Evolutionary conservation across 2,797 vertebrate genomes (phyloP).

Genomic region (Chaetophractus vellerosus): DNA sequence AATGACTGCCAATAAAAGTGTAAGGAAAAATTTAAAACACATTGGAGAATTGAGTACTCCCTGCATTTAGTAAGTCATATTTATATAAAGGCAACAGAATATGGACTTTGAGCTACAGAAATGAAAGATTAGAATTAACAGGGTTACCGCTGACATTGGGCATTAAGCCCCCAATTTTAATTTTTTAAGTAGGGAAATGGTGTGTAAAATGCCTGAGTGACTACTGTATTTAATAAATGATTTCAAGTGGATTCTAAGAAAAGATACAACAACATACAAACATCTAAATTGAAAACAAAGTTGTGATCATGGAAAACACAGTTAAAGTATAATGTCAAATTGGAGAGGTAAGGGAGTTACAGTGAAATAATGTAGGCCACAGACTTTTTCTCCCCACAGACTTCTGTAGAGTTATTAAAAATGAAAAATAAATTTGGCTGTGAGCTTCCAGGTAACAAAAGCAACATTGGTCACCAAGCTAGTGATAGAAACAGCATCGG

Average conservation of each 20-base stretch:
- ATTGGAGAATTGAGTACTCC: not conserved
- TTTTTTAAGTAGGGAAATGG: slow-evolving; percentile 46
- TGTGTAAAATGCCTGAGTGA: slow-evolving; percentile 26
- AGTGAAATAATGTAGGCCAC: not conserved
- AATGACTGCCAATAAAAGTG: not conserved
- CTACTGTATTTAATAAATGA: slow-evolving; percentile 53
- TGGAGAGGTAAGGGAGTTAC: not conserved
- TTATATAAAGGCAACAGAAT: not conserved
- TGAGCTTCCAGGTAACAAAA: slow-evolving; percentile 38
- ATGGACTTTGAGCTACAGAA: slow-evolving; percentile 26
- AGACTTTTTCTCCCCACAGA: not conserved
- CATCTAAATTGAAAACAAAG: slow-evolving; percentile 65
- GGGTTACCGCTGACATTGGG: slow-evolving; percentile 6
- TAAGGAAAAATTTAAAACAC: not conserved
- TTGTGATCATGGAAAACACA: not conserved
- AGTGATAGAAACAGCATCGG: not conserved
- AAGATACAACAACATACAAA: slow-evolving; percentile 46
- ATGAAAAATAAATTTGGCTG: not conserved
- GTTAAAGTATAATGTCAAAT: slow-evolving; percentile 42
- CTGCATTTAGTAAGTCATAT: not conserved
- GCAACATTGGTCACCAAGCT: not conserved
- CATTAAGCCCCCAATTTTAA: slow-evolving; percentile 19
- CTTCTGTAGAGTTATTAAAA: not conserved
- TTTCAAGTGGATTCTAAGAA: slow-evolving; percentile 61
- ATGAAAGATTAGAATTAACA: slow-evolving; percentile 39